Base-by-base conservation (phyloP, 2,797 vertebrate species). In the Ctenopoma kingsleyae region DNA sequence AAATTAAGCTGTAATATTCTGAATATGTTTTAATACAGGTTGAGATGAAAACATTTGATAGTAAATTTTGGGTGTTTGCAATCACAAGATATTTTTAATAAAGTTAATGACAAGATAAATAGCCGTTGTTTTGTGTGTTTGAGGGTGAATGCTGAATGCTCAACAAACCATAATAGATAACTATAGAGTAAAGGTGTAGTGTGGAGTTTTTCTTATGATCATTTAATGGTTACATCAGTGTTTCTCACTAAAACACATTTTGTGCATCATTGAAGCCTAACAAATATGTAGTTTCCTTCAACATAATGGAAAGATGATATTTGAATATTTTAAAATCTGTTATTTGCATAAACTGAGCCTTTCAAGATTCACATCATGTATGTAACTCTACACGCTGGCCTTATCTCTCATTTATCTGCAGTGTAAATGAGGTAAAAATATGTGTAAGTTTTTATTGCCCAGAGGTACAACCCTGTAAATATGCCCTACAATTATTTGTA, bases 61-160 rank as follows among this genome's bases (percentile, higher is more conserved):
- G 86, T 84, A 78, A 75, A 89, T 84, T 89, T 78, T 91, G 91
- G 90, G 91, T 93, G 89, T 94, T 93, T 94, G 84, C 91, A 94
- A 93, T 94, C 87, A 79, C 86, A 90, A 76, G 90, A 94, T 91
- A 87, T 95, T 95, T 95, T 92, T 94, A 95, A 94, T 94, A 95
- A 95, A 95, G 94, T 89, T 84, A 82, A 85, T 90, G 80, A 93
- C 75, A 83, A 23, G 12, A n/a, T 71, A 74, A 32, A 19, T 32
- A 60, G 48, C 19, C 19, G 13, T 49, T 60, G 49, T 70, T 69
- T 74, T 69, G 5, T 75, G 38, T 67, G 27, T 56, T 62, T 52
- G 6, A 66, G 17, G 48, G 55, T 23, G 13, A 57, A 30, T 58
- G n/a, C 5, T 44, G 23, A 55, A 48, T 51, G 44, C 22, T 38